Percentiles rank a stretch among this genome's conserved stretches.
phyloP scores from a whole-genome alignment of 2,888 invertebrate species.

The Cyaniris semiargus region DNA sequence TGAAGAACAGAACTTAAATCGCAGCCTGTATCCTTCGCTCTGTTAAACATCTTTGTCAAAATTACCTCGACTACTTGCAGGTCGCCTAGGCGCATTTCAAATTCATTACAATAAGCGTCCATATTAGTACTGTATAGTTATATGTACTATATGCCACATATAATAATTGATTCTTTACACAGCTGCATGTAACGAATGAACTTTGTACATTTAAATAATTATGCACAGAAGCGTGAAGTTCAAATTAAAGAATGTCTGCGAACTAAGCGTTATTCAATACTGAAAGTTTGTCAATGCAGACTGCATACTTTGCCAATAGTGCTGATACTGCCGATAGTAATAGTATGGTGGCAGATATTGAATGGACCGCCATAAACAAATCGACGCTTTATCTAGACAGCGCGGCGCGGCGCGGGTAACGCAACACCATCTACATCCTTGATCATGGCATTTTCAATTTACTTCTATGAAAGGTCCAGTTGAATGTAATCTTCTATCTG shows the following conservation, averaged over 20 bases:
- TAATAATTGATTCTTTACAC: not conserved
- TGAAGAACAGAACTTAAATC: not conserved
- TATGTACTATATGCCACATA: not conserved
- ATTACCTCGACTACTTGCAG: constrained; percentile 1
- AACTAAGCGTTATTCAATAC: not conserved
- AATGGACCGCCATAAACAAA: constrained; percentile 19
- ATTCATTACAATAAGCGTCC: not conserved
- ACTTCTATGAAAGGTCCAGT: not conserved
- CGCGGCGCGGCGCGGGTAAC: constrained; percentile 1
- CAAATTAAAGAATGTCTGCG: not conserved
- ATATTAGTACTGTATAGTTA: not conserved
- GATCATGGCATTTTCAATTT: not conserved
- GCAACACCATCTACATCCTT: constrained; percentile 13
- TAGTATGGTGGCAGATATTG: not conserved
- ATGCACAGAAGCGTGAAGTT: not conserved
- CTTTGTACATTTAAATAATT: not conserved
- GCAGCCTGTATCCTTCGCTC: constrained; percentile 28
- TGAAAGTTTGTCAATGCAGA: not conserved
- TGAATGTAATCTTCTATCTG: not conserved
- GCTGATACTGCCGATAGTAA: constrained; percentile 2
- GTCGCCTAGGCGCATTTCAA: not conserved
- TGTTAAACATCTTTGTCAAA: constrained; percentile 30
- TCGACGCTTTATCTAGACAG: not conserved
- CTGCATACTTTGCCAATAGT: not conserved
- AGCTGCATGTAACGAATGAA: not conserved